phyloP scores from a whole-genome alignment of 53 echinoderm and acorn worm species.

The Luidia sarsii region DNA sequence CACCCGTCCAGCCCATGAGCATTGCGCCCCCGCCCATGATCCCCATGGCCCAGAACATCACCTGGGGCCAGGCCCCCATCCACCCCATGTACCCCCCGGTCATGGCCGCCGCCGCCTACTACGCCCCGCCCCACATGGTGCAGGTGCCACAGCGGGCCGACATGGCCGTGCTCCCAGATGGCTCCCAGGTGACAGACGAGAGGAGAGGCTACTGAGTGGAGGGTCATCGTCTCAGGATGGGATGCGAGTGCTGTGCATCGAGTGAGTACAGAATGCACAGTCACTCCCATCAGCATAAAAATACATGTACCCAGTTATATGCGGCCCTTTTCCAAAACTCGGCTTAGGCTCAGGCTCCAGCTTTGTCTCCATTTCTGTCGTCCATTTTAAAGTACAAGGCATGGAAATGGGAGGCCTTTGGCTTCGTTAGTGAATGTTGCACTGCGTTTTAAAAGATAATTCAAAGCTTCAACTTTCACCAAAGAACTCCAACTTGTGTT shows the following conservation, averaged over 20 bases:
- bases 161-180: constrained; percentile 44
- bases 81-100: constrained; percentile 26
- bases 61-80: constrained; percentile 50
- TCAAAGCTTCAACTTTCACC: too few species aligned
- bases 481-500: too few species aligned
- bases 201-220: constrained; percentile 44
- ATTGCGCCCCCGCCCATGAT: constrained; percentile 43
- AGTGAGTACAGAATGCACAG: too few species aligned
- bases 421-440: too few species aligned
- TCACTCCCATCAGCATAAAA: too few species aligned
- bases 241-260: constrained; percentile 15
- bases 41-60: constrained; percentile 54
- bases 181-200: constrained; percentile 48
- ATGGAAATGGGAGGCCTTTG: too few species aligned
- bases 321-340: too few species aligned
- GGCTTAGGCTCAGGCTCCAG: too few species aligned
- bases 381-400: too few species aligned
- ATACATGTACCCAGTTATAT: too few species aligned
- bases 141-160: constrained; percentile 37
- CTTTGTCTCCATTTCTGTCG: too few species aligned
- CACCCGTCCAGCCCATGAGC: constrained; percentile 49
- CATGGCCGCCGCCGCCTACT: constrained; percentile 18
- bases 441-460: too few species aligned
- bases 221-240: not conserved
- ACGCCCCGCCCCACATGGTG: constrained; percentile 41